These are phyloP conservation scores for Natrix natrix DNA, from an alignment of 2,797 vertebrate genomes.

Conservation along the genomic window DNA sequence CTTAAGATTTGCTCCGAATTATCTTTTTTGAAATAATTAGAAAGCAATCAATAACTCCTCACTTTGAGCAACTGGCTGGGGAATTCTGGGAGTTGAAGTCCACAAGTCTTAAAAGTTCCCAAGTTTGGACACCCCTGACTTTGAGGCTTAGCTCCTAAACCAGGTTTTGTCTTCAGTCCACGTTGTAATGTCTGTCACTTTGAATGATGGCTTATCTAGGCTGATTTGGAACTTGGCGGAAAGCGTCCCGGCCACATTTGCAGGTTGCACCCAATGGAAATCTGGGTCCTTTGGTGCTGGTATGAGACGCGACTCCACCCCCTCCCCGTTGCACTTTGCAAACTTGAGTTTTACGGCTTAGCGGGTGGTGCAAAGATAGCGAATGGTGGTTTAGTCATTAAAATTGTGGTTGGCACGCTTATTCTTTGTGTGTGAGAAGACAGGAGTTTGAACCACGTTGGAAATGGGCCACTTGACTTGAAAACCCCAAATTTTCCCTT, in stretches of 20 bases:
- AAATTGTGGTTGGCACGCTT: too few relatives aligned
- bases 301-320: neutral
- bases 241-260: accelerated
- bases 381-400: too few relatives aligned
- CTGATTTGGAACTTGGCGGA: neutral
- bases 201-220: neutral
- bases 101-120: too few relatives aligned
- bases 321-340: neutral
- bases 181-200: neutral
- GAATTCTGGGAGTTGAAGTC: too few relatives aligned
- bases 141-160: neutral
- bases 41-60: too few relatives aligned
- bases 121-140: too few relatives aligned
- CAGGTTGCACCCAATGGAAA: neutral
- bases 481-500: neutral
- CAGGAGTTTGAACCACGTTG: neutral
- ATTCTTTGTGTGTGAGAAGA: neutral
- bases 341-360: neutral
- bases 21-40: neutral
- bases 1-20: too few relatives aligned
- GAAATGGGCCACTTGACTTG: neutral
- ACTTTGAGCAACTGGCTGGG: too few relatives aligned
- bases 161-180: neutral
- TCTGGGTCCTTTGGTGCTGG: neutral
- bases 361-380: neutral